Base-by-base conservation (phyloP, 1,140 invertebrate species). In the Copidosoma floridanum region DNA sequence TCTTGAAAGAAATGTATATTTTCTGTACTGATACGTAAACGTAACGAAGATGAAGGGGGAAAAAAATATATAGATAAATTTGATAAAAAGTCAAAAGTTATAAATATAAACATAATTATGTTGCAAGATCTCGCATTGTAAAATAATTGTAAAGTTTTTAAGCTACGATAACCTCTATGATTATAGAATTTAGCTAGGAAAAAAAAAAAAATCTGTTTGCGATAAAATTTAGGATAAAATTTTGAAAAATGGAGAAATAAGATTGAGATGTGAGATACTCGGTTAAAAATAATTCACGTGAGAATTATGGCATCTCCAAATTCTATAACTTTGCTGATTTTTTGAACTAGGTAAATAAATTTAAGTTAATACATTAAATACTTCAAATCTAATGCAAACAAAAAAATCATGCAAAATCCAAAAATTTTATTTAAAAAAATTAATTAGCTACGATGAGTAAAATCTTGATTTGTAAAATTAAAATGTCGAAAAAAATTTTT, bases 91-190 rank as follows among this genome's bases (percentile, higher is more conserved):
- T 12, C 51, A 35, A 26, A 47, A 20, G 43, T 47, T 57, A 57
- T 57, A 48, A 38, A 57, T 57, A 57, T 48, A 11, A 60, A 20
- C 21, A 50, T 55, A 55, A 52, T 44, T 62, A 35, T 24, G 32
- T 55, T 62, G 29, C 41, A 38, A 55, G 1, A 32, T 32, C 20
- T 55, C 46, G 40, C 48, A 20, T 12, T 48, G 44, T 61, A 55
- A 55, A 35, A 55, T 61, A 61, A 62, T 44, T 62, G 60, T 62
- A 62, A 62, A 62, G 58, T 56, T 62, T 51, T 37, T 56, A 51
- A 38, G 20, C 26, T 43, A 57, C 6, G n/a, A 38, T 43, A 38
- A 37, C 37, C 44, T 60, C 46, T 38, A 57, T 26, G 48, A 47
- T 27, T 37, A 27, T 56, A 56, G 43, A 44, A 55, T 14, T 51